A percentile compares a stretch with the other conserved stretches of the same genome.
These are phyloP conservation scores for Gastrophryne carolinensis DNA, from an alignment of 2,797 vertebrate species.

Conservation along the genomic window DNA sequence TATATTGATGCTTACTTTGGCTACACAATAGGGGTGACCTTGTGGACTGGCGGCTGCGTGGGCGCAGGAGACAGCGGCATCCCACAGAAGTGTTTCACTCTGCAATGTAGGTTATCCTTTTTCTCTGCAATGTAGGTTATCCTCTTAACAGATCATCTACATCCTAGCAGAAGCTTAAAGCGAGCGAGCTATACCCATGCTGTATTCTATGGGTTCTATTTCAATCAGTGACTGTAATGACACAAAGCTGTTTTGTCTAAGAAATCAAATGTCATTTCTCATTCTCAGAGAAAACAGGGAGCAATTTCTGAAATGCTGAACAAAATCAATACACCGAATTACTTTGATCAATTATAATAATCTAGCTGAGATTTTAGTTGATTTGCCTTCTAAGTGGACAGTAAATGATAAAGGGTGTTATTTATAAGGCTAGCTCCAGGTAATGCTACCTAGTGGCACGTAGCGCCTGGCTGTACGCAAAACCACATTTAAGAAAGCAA, in stretches of 20 bases:
- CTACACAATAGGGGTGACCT: slow-evolving; percentile 18
- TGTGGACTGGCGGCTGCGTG: slow-evolving; percentile 3
- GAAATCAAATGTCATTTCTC: slow-evolving; percentile 10
- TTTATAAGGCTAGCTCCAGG: too few relatives aligned
- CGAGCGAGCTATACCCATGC: neutral
- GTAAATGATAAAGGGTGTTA: too few relatives aligned
- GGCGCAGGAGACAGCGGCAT: neutral
- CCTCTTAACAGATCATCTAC: slow-evolving; percentile 47
- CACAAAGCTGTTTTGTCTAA: neutral
- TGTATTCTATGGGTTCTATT: neutral
- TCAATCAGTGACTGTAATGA: slow-evolving; percentile 14
- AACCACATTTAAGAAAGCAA: neutral
- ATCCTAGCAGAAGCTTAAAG: slow-evolving; percentile 33
- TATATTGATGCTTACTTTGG: neutral
- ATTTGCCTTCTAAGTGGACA: neutral
- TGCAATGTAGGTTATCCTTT: slow-evolving; percentile 43
- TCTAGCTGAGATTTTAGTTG: neutral
- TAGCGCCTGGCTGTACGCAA: neutral
- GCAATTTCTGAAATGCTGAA: neutral
- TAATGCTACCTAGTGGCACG: too few relatives aligned
- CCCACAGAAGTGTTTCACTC: slow-evolving; percentile 1
- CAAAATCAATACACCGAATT: neutral
- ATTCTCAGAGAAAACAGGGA: neutral
- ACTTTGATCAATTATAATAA: neutral
- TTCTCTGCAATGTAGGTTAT: slow-evolving; percentile 40